Conservation (phyloP, 2,797 vertebrate genomes). For the Danionella dracula region DNA sequence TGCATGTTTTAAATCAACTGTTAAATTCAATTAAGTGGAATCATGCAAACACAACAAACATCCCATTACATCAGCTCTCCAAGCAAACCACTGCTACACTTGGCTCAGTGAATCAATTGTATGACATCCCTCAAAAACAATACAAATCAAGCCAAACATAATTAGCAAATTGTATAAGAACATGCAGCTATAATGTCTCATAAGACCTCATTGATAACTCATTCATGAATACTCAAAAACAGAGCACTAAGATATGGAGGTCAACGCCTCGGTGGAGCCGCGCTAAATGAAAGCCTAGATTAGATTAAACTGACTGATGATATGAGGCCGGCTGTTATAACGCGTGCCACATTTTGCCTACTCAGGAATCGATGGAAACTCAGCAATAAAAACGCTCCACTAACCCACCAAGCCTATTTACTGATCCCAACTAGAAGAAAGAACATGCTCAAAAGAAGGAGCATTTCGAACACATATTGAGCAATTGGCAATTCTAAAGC, state of each 20-base stretch:
- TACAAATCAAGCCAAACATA: slow-evolving; percentile 10
- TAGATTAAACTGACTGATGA: slow-evolving; percentile 42
- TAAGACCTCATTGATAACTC: slow-evolving; percentile 18
- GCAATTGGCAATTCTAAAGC: too few species aligned
- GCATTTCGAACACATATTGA: too few species aligned
- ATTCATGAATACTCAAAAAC: slow-evolving; percentile 27
- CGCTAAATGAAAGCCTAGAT: slow-evolving; percentile 38
- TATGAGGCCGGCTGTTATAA: slow-evolving; percentile 31
- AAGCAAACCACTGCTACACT: neutral
- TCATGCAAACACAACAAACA: too few species aligned
- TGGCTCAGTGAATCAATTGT: too few species aligned
- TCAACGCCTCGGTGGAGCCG: slow-evolving; percentile 8
- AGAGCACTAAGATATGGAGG: slow-evolving; percentile 16
- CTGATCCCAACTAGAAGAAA: slow-evolving; percentile 6
- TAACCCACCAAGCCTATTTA: slow-evolving; percentile 20
- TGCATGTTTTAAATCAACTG: too few species aligned
- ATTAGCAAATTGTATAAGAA: slow-evolving; percentile 22
- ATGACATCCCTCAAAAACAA: neutral
- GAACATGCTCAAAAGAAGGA: slow-evolving; percentile 5
- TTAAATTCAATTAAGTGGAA: too few species aligned
- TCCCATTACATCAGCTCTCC: too few species aligned
- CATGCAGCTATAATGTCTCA: neutral
- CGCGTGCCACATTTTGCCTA: slow-evolving; percentile 43
- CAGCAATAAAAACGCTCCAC: slow-evolving; percentile 40
- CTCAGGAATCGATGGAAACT: slow-evolving; percentile 45